Evolutionary conservation across 2,888 invertebrate genomes (phyloP).

Genomic region (Hermaeophaga mercurialis): DNA sequence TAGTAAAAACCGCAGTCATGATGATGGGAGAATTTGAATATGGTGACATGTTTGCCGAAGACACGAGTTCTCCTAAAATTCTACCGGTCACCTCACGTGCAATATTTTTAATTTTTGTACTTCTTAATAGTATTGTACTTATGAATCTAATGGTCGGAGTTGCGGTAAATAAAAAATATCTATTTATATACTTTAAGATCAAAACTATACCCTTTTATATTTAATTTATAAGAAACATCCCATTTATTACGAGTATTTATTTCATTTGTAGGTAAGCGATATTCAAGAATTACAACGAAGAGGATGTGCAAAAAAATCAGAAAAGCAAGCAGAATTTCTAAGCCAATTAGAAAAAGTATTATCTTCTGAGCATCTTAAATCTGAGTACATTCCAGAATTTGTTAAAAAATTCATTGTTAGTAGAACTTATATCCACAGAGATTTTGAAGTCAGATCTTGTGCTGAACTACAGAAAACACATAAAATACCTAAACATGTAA

Average conservation of each 20-base stretch:
- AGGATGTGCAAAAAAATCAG: constrained; percentile 51
- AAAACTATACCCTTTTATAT: too few species aligned
- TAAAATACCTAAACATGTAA: constrained; percentile 43
- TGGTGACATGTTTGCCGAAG: constrained; percentile 53
- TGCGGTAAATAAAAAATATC: constrained; percentile 54
- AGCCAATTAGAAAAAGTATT: constrained; percentile 53
- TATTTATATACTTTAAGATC: too few species aligned
- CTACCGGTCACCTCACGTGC: constrained; percentile 50
- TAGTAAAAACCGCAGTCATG: constrained; percentile 63
- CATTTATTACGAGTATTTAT: too few species aligned
- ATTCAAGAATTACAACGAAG: constrained; percentile 54
- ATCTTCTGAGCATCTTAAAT: constrained; percentile 39
- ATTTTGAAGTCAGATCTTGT: constrained; percentile 37
- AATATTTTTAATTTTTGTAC: constrained; percentile 60
- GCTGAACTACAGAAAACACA: constrained; percentile 37
- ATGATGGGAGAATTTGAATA: constrained; percentile 65
- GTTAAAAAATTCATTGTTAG: constrained; percentile 33
- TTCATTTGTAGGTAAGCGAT: constrained; percentile 52
- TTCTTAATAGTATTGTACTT: constrained; percentile 61
- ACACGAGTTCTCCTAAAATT: constrained; percentile 23
- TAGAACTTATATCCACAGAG: constrained; percentile 34
- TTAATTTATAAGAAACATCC: too few species aligned
- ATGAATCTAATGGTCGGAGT: constrained; percentile 64
- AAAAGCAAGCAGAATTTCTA: constrained; percentile 55
- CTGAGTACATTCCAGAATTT: constrained; percentile 36